A percentile compares a stretch with the other conserved stretches of the same genome.
Evolutionary conservation across 2,113 vertebrate species (phyloP).

Genomic region (Dasyornis broadbenti): DNA sequence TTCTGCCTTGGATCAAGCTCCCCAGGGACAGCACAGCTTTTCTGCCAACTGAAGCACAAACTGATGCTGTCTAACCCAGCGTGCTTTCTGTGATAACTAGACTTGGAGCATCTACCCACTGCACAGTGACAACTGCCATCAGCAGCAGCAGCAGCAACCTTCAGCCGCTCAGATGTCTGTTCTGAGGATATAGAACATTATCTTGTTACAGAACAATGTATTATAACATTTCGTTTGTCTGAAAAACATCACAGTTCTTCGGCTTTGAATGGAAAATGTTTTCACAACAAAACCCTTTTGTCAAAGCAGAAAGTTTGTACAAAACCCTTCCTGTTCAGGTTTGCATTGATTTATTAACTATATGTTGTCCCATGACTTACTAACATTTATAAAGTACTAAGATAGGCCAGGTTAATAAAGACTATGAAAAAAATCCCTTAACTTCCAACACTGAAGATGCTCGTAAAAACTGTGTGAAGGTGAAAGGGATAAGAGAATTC

Average conservation of each 20-base stretch:
- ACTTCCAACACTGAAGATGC: not conserved
- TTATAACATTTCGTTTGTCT: not conserved
- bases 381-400: not conserved
- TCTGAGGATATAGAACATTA: not conserved
- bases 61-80: not conserved
- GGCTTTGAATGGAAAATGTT: not conserved
- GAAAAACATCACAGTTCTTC: not conserved
- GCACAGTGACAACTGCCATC: not conserved
- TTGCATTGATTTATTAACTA: not conserved
- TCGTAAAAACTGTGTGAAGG: not conserved
- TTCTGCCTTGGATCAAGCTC: not conserved
- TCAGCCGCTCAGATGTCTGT: not conserved
- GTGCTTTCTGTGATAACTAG: not conserved
- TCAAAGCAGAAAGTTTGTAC: not conserved
- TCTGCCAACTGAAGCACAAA: constrained; percentile 27
- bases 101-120: not conserved
- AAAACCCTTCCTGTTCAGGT: not conserved
- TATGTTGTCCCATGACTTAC: not conserved
- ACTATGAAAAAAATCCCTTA: not conserved
- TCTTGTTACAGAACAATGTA: not conserved
- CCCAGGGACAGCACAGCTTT: not conserved
- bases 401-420: not conserved
- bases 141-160: not conserved
- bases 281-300: not conserved
- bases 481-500: not conserved